phyloP scores from a whole-genome alignment of 2,888 invertebrate species.

The Rotaria macrura region DNA sequence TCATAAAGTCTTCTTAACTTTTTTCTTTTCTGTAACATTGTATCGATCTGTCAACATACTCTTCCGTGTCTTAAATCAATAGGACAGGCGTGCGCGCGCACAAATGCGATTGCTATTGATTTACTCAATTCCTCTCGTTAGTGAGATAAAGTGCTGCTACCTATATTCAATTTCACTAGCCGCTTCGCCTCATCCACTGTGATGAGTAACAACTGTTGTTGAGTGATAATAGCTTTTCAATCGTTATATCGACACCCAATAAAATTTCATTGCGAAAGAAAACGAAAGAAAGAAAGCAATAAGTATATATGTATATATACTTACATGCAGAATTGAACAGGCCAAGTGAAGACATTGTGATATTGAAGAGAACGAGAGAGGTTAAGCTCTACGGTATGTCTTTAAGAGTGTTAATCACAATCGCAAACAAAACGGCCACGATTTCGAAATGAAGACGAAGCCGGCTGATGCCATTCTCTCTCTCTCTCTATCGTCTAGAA shows the following conservation, averaged over 20 bases:
- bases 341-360: neutral
- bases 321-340: neutral
- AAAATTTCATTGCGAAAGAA: neutral
- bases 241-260: conserved; percentile 6
- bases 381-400: neutral
- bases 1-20: conserved; percentile 8
- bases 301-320: neutral
- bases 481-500: neutral
- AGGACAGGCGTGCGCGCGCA: neutral
- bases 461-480: conserved; percentile 12
- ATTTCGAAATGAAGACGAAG: conserved; percentile 12
- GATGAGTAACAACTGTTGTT: conserved; percentile 8
- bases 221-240: conserved; percentile 1
- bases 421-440: neutral
- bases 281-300: neutral
- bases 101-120: neutral
- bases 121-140: conserved; percentile 3
- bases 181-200: conserved; percentile 5
- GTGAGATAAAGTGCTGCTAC: neutral
- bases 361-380: neutral
- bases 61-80: conserved; percentile 15
- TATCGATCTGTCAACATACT: conserved; percentile 12
- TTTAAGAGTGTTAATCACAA: conserved; percentile 3
- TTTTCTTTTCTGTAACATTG: neutral
- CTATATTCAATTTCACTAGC: neutral